phyloP scores from a whole-genome alignment of 2,888 invertebrate genomes.

The Autographa gamma region DNA sequence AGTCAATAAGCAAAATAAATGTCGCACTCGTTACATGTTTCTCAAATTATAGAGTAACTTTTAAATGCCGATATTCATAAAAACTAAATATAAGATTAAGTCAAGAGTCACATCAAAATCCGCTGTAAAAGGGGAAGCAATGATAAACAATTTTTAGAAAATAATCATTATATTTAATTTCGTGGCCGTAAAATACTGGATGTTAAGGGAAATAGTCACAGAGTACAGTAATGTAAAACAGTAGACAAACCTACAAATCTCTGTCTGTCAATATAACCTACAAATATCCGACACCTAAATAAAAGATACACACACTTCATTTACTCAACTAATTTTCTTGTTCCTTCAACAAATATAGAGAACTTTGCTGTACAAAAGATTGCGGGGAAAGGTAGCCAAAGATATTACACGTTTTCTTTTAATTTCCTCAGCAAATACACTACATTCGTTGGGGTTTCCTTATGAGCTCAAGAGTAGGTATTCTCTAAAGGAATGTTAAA shows the following conservation, averaged over 20 bases:
- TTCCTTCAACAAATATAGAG: not conserved
- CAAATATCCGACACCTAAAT: not conserved
- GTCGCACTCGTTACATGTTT: too few relatives aligned
- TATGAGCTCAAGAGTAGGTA: not conserved
- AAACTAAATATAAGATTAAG: too few relatives aligned
- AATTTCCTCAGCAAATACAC: slow-evolving; percentile 30
- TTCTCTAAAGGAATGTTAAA: not conserved
- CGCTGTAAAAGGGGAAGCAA: too few relatives aligned
- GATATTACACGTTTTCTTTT: slow-evolving; percentile 27
- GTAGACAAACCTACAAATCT: not conserved
- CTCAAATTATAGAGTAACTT: too few relatives aligned
- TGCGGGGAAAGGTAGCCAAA: slow-evolving; percentile 19
- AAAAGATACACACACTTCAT: not conserved
- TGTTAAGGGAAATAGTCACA: too few relatives aligned
- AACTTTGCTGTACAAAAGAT: not conserved
- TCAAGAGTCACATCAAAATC: too few relatives aligned
- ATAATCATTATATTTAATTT: too few relatives aligned
- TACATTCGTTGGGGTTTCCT: not conserved
- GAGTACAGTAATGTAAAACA: too few relatives aligned
- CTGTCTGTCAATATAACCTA: not conserved
- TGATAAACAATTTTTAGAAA: too few relatives aligned
- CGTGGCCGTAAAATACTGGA: too few relatives aligned
- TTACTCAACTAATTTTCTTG: slow-evolving; percentile 1
- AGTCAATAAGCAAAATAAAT: too few relatives aligned
- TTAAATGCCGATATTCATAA: too few relatives aligned